Evolutionary conservation across 1,140 invertebrate species (phyloP).

Genomic region (Papilio helenus): DNA sequence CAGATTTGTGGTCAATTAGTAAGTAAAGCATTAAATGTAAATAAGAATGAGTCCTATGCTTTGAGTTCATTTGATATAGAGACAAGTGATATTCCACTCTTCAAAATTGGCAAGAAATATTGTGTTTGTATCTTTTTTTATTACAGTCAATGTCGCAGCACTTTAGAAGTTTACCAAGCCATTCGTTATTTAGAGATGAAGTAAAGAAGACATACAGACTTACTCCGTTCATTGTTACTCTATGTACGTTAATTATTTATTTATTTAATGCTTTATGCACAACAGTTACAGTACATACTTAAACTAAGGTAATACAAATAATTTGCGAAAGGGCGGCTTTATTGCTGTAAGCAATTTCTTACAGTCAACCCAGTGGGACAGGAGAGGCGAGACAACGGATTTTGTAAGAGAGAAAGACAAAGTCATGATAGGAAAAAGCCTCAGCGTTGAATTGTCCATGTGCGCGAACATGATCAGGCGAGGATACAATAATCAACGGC

Average conservation of each 20-base stretch:
- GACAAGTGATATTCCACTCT: neutral
- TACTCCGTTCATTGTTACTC: slow-evolving; percentile 23
- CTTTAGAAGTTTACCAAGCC: slow-evolving; percentile 20
- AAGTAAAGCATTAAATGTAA: neutral
- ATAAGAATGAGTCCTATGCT: neutral
- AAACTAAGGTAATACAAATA: too few species aligned
- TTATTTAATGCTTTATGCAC: too few species aligned
- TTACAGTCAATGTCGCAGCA: slow-evolving; percentile 18
- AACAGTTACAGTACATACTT: too few species aligned
- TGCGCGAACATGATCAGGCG: neutral
- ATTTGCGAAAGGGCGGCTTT: too few species aligned
- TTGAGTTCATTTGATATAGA: too few species aligned
- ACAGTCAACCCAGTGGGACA: too few species aligned
- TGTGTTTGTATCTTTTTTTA: neutral
- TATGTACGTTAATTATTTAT: slow-evolving; percentile 11
- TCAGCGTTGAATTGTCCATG: neutral
- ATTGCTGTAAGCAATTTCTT: too few species aligned
- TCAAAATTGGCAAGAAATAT: neutral
- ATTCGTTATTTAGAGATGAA: slow-evolving; percentile 9
- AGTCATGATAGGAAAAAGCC: neutral
- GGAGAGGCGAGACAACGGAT: too few species aligned
- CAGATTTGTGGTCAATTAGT: neutral
- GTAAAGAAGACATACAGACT: slow-evolving; percentile 21
- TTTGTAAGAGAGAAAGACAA: neutral
- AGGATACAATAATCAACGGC: neutral